Conservation (phyloP, 2,797 vertebrate species). For the Takifugu ocellatus region DNA sequence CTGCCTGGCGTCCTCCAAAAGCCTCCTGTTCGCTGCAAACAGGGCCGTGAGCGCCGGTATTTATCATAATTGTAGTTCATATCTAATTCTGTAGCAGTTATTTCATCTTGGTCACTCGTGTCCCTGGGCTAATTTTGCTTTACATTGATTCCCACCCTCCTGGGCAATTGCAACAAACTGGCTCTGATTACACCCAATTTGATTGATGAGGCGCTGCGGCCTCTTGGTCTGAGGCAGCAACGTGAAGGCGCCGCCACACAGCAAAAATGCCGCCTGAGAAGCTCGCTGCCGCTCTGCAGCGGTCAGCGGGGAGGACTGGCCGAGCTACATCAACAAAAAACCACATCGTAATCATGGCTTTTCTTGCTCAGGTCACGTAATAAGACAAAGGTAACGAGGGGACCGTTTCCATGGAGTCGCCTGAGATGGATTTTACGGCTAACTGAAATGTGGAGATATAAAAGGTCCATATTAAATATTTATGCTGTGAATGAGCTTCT, state of each 20-base stretch:
- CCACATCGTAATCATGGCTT: constrained; percentile 24
- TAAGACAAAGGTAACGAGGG: constrained; percentile 31
- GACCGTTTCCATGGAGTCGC: constrained; percentile 20
- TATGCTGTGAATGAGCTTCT: constrained; percentile 65
- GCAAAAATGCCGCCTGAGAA: constrained; percentile 4
- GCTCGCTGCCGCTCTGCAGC: constrained; percentile 1
- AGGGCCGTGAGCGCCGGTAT: constrained; percentile 33
- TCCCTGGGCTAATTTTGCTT: constrained; percentile 61
- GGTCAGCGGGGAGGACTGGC: constrained; percentile 23
- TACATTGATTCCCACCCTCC: constrained; percentile 64
- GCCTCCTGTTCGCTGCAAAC: constrained; percentile 35
- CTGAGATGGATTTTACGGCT: constrained; percentile 44
- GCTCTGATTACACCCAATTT: constrained; percentile 53
- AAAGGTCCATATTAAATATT: constrained; percentile 69
- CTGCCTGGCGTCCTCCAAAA: constrained; percentile 33
- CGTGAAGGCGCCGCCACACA: background rate
- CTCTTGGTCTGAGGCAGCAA: constrained; percentile 14
- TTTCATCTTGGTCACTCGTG: constrained; percentile 64
- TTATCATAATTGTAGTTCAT: constrained; percentile 61
- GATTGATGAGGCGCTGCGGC: constrained; percentile 57
- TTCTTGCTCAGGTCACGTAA: constrained; percentile 37
- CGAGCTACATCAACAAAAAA: constrained; percentile 40
- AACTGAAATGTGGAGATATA: constrained; percentile 61
- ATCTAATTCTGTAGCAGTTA: constrained; percentile 52
- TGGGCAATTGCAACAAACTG: constrained; percentile 60